Conservation (phyloP, 2,888 invertebrate species). For the Frankliniella fusca region DNA sequence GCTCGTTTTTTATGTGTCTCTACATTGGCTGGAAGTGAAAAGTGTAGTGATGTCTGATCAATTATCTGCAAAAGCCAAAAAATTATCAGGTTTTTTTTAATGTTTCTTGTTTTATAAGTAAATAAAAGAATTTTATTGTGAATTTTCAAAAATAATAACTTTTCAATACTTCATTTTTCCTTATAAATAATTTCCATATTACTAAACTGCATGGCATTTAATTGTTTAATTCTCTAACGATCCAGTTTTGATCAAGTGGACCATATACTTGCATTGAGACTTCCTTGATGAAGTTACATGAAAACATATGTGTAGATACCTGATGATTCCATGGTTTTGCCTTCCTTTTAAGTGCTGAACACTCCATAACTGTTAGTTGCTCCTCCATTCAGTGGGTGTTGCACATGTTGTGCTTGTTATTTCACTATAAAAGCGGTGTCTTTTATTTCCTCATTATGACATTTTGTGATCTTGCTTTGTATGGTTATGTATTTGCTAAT, state of each 20-base stretch:
- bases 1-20: not conserved
- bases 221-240: not conserved
- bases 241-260: not conserved
- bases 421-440: too few relatives aligned
- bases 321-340: not conserved
- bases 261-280: not conserved
- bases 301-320: too few relatives aligned
- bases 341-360: not conserved
- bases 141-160: not conserved
- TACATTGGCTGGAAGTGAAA: not conserved
- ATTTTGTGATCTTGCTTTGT: too few relatives aligned
- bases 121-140: not conserved
- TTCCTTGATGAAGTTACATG: not conserved
- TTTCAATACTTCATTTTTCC: not conserved
- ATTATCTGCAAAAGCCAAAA: not conserved
- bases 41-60: not conserved
- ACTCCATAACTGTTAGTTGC: too few relatives aligned
- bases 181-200: not conserved
- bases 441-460: too few relatives aligned
- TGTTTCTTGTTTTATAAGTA: not conserved
- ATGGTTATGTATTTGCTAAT: too few relatives aligned
- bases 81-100: not conserved
- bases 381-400: not conserved
- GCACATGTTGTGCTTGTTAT: too few relatives aligned
- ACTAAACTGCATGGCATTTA: not conserved